These are phyloP conservation scores for Drosophila affinis DNA, from an alignment of 2,888 invertebrate species.

Conservation along the genomic window DNA sequence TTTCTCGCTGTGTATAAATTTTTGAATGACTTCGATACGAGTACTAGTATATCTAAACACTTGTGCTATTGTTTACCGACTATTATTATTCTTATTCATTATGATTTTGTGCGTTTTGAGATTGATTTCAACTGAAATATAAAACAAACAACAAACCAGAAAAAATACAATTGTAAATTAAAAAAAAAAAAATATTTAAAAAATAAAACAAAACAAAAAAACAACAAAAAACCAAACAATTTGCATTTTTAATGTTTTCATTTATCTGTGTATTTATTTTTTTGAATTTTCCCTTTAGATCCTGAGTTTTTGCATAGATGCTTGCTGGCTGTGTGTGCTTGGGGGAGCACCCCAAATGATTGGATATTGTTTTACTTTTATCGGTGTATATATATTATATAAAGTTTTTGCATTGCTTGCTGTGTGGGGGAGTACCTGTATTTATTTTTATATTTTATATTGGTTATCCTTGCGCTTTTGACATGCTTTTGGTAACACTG, in stretches of 20 bases:
- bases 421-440: neutral
- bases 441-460: neutral
- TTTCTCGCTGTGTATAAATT: conserved; percentile 36
- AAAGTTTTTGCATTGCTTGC: neutral
- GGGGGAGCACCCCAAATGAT: neutral
- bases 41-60: conserved; percentile 40
- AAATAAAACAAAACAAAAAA: conserved; percentile 45
- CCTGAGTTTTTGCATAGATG: conserved; percentile 3
- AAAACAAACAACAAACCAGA: conserved; percentile 40
- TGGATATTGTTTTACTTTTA: neutral
- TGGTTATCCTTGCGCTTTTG: conserved; percentile 33
- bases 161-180: conserved; percentile 69
- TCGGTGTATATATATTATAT: neutral
- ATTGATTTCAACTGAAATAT: conserved; percentile 68
- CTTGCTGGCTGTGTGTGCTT: neutral
- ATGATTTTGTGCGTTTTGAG: conserved; percentile 75
- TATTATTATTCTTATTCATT: conserved; percentile 52
- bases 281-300: conserved; percentile 29
- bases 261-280: conserved; percentile 2
- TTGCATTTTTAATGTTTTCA: conserved; percentile 63
- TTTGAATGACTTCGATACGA: conserved; percentile 32
- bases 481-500: conserved; percentile 45
- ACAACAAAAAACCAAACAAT: conserved; percentile 57
- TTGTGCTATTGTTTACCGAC: conserved; percentile 62
- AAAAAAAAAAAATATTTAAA: conserved; percentile 50